These are phyloP conservation scores for Sinella curviseta DNA, from an alignment of 1,140 invertebrate genomes.

Conservation along the genomic window DNA sequence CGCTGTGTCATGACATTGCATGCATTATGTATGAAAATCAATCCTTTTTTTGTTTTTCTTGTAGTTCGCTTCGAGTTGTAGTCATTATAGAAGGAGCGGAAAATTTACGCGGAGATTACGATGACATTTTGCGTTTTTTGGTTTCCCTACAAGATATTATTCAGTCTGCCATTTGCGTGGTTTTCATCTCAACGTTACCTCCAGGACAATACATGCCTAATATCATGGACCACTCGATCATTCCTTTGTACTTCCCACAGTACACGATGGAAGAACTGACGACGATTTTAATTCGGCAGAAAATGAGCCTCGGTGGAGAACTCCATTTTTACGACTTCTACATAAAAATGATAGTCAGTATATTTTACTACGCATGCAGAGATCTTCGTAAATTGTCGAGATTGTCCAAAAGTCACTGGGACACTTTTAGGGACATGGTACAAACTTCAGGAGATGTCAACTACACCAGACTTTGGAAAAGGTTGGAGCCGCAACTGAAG, in stretches of 20 bases:
- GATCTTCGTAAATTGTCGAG: slow-evolving; percentile 4
- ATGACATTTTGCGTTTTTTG: background rate
- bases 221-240: background rate
- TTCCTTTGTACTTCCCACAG: slow-evolving; percentile 1
- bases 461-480: background rate
- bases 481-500: background rate
- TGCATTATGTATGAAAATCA: background rate
- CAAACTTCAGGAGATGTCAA: background rate
- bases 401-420: background rate
- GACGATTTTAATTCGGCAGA: background rate
- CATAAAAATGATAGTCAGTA: slow-evolving; percentile 12
- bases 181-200: slow-evolving; percentile 11
- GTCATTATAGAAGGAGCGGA: background rate
- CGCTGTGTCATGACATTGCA: too few species aligned
- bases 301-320: background rate
- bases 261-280: background rate
- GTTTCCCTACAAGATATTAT: background rate
- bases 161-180: background rate
- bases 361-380: slow-evolving; percentile 2
- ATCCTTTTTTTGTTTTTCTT: background rate
- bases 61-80: background rate
- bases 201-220: background rate
- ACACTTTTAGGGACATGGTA: background rate
- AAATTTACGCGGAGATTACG: background rate
- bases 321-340: background rate